A percentile compares a stretch with the other conserved stretches of the same genome.
These are phyloP conservation scores for Ennomos fuscantarius DNA, from an alignment of 2,888 invertebrate genomes.

Conservation along the genomic window DNA sequence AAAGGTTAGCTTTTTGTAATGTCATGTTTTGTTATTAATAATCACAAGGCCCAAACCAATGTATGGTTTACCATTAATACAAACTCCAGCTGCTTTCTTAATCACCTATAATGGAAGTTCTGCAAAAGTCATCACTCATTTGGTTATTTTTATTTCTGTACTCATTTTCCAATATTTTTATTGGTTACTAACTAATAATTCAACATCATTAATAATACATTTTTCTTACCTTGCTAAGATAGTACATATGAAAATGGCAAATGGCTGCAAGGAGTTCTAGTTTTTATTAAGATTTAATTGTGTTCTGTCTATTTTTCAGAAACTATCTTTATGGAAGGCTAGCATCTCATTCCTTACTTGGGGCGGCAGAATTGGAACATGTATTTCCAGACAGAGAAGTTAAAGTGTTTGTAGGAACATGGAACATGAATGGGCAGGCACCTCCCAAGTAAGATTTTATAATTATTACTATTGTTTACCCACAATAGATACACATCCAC, in stretches of 20 bases:
- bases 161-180: too few species aligned
- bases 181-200: too few species aligned
- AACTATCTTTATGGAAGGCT: conserved; percentile 92
- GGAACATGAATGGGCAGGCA: conserved; percentile 98
- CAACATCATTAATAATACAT: too few species aligned
- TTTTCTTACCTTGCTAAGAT: too few species aligned
- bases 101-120: too few species aligned
- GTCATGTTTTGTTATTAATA: not conserved
- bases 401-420: conserved; percentile 95
- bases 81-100: too few species aligned
- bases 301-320: conserved; percentile 69
- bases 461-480: conserved; percentile 2
- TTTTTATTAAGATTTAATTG: not conserved
- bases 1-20: conserved; percentile 80
- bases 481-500: too few species aligned
- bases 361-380: conserved; percentile 93
- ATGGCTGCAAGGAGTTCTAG: too few species aligned
- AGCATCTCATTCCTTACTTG: conserved; percentile 92
- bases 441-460: conserved; percentile 88
- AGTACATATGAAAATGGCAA: too few species aligned
- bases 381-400: conserved; percentile 94
- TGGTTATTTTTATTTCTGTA: too few species aligned
- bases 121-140: too few species aligned
- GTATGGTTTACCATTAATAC: too few species aligned
- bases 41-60: not conserved